These are phyloP conservation scores for Saccopteryx leptura DNA, from an alignment of 2,113 vertebrate genomes.

Conservation along the genomic window DNA sequence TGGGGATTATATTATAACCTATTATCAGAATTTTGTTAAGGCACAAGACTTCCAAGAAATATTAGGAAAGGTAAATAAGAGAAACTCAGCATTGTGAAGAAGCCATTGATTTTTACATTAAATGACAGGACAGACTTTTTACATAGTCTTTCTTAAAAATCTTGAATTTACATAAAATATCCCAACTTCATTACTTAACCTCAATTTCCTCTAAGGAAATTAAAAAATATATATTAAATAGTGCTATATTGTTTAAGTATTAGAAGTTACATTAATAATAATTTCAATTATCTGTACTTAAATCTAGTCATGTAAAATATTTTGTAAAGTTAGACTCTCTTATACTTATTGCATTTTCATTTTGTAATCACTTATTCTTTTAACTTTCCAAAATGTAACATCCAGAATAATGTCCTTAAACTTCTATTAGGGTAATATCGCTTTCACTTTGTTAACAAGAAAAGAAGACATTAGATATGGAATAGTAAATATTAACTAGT, in stretches of 20 bases:
- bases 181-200: not conserved
- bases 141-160: constrained; percentile 35
- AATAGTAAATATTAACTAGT: not conserved
- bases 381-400: not conserved
- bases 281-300: constrained; percentile 43
- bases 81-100: not conserved
- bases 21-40: not conserved
- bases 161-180: not conserved
- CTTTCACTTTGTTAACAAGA: not conserved
- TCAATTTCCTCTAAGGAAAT: not conserved
- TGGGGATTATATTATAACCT: not conserved
- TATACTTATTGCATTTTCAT: not conserved
- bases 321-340: not conserved
- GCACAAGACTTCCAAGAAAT: not conserved
- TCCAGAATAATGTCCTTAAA: not conserved
- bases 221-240: not conserved
- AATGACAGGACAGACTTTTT: not conserved
- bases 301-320: not conserved
- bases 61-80: not conserved
- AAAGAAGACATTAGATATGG: not conserved
- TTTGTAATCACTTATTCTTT: not conserved
- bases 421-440: not conserved
- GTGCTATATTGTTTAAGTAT: not conserved
- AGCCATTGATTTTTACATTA: not conserved
- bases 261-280: not conserved